Conservation (phyloP, 2,797 vertebrate species). For the Taeniopygia guttata region DNA sequence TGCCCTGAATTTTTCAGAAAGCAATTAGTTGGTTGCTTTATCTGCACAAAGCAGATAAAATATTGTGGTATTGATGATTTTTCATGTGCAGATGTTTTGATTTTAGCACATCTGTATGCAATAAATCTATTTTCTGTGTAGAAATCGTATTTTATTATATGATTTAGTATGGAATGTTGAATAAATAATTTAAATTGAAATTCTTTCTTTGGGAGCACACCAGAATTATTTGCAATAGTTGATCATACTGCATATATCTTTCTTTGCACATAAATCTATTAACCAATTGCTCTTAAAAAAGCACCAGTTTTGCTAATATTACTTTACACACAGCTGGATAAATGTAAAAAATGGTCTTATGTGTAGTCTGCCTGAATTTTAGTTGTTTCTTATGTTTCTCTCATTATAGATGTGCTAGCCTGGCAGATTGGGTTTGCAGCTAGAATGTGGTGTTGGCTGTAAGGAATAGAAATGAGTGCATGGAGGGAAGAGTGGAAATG, state of each 20-base stretch:
- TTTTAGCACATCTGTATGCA: conserved; percentile 72
- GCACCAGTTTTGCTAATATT: background rate
- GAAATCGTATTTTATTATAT: conserved; percentile 71
- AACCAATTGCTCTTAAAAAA: background rate
- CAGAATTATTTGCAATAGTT: conserved; percentile 50
- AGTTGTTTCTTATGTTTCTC: background rate
- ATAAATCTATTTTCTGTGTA: conserved; percentile 70
- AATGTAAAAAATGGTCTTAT: background rate
- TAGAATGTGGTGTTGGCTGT: background rate
- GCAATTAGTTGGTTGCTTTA: conserved; percentile 36
- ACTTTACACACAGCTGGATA: background rate
- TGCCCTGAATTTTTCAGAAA: conserved; percentile 30
- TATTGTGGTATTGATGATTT: conserved; percentile 34
- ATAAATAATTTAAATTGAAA: conserved; percentile 72
- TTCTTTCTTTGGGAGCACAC: conserved; percentile 57
- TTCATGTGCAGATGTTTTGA: conserved; percentile 65
- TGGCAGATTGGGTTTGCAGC: background rate
- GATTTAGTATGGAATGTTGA: conserved; percentile 73
- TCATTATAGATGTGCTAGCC: background rate
- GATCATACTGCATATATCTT: background rate
- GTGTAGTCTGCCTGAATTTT: background rate
- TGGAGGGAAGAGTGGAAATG: background rate
- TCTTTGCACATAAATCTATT: background rate
- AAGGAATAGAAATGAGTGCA: background rate
- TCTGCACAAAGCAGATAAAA: conserved; percentile 23